Evolutionary conservation across 2,113 vertebrate genomes (phyloP), one percentile per base, ranked within the genome.

Genomic region (Poecile atricapillus): DNA sequence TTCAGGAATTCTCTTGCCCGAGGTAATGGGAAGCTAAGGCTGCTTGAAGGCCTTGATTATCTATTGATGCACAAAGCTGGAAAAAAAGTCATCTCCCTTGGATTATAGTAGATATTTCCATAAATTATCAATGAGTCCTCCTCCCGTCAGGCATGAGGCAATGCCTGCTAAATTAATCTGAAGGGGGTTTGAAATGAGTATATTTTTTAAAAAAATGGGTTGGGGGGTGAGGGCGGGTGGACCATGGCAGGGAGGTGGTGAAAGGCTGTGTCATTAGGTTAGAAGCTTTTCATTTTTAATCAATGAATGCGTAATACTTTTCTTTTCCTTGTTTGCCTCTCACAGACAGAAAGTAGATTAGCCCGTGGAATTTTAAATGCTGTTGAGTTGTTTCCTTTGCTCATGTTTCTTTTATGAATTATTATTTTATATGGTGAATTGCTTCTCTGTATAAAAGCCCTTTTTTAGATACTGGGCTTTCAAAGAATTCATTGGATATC

Each of bases 41-140:
- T 98, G 98, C 99, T 99, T 99, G 99, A 99, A 99, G 98, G 98
- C 98, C 99, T 98, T 99, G 98, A 99, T 99, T 99, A 99, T 99
- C 99, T 98, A 99, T 99, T 99, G 99, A 99, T 99, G 99, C 98
- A 98, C 98, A 98, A 98, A 98, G 98, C 99, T 99, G 98, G 98
- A 98, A 98, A 99, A 99, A 99, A 99, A 99, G 98, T 99, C 98
- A 99, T 99, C 99, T 99, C 98, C 98, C 97, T 98, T 98, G 98
- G 98, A 99, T 99, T 99, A 99, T 98, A 98, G 98, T 98, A 98
- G 99, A 99, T 99, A 99, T 99, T 99, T 98, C 98, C 99, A 99
- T 99, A 99, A 99, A 99, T 99, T 99, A 99, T 99, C 99, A 98
- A 99, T 99, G 99, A 99, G 98, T 98, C 98, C 96, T 98, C 98